Percentiles rank a stretch among this genome's conserved stretches.
phyloP scores from a whole-genome alignment of 2,113 vertebrate species.

The Ictidomys tridecemlineatus region DNA sequence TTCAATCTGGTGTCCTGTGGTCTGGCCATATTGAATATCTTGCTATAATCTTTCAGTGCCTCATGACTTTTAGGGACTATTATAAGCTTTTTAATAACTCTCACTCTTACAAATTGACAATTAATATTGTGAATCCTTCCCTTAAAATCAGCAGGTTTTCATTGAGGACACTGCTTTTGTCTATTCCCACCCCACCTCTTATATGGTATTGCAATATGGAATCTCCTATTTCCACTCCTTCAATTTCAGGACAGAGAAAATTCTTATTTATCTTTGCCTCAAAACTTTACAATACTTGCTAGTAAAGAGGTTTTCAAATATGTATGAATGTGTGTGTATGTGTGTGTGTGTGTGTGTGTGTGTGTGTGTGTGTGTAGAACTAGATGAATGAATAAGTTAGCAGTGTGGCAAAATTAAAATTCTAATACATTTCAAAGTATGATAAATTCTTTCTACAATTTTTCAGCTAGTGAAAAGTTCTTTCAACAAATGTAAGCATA shows the following conservation, averaged over 20 bases:
- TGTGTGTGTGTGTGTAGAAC: background rate
- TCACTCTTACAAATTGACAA: background rate
- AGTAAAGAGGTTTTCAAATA: background rate
- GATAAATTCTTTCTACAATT: background rate
- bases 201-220: background rate
- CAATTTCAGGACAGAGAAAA: background rate
- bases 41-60: background rate
- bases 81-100: background rate
- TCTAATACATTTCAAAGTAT: background rate
- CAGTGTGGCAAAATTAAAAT: conserved; percentile 27
- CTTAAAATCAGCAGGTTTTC: background rate
- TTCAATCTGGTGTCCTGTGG: background rate
- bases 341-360: background rate
- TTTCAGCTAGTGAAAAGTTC: conserved; percentile 27
- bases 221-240: background rate
- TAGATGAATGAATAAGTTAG: background rate
- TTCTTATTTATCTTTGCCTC: background rate
- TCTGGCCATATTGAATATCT: background rate
- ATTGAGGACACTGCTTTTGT: background rate
- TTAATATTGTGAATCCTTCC: background rate
- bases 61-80: background rate
- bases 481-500: conserved; percentile 17
- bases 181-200: background rate
- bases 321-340: background rate
- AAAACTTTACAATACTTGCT: background rate